Base-by-base conservation (phyloP, 2,113 vertebrate genomes). In the Excalfactoria chinensis region DNA sequence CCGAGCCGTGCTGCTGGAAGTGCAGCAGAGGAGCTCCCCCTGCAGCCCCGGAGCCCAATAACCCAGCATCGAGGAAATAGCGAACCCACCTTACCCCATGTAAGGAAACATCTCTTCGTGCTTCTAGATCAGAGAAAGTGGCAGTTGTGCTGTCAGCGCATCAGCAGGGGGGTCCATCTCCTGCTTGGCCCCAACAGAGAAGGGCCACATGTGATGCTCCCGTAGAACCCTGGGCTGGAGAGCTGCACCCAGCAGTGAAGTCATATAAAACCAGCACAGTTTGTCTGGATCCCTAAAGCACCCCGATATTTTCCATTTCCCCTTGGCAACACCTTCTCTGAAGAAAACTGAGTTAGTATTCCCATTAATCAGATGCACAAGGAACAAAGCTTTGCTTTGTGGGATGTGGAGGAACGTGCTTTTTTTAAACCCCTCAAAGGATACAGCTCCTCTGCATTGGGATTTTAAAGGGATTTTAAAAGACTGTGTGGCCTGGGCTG, bases 1-100 rank as follows among this genome's bases (percentile, higher is more conserved):
- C 32, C 60, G 44, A 0, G 2, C 6, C 55, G 37, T 28, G 86
- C 56, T 76, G 53, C 60, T 18, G 17, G 60, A 37, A 40, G 60
- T 11, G 16, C 60, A 63, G 60, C 60, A 7, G 60, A 63, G 25
- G 60, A 95, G 96, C 96, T 85, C 93, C 95, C 93, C 84, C 96
- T 94, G 91, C 95, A 96, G 93, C 88, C 88, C 34, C 77, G 58
- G 1, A 1, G 28, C 60, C 19, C 60, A 6, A 13, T 6, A 4
- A 21, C 40, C 1, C 80, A 55, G 44, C 41, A 53, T 26, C 1
- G 0, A 22, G 25, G 41, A 32, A 41, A 16, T 34, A 0, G 6
- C 23, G 2, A 44, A 75, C 23, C 35, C 41, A 0, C 4, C 7
- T 48, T 14, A 22, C 63, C 2, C 1, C 19, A 1, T 1, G 48